Percentiles rank a stretch among this genome's conserved stretches.
These are phyloP conservation scores for Pseudochaenichthys georgianus DNA, from an alignment of 2,797 vertebrate species.

Conservation along the genomic window DNA sequence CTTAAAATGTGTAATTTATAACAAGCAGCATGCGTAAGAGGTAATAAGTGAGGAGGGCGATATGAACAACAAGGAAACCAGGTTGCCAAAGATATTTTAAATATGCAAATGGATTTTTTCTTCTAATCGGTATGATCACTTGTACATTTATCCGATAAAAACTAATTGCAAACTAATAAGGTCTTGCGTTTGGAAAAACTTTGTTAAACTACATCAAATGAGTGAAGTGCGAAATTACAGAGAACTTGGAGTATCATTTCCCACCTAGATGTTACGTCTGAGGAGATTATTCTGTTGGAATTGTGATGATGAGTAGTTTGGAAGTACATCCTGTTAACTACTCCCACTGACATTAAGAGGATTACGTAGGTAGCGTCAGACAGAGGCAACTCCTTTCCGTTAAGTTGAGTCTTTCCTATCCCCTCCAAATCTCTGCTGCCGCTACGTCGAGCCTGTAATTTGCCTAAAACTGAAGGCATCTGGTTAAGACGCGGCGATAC, in stretches of 20 bases:
- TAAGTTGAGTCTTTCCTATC: constrained; percentile 80
- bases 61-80: constrained; percentile 38
- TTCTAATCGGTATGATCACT: not conserved
- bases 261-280: constrained; percentile 78
- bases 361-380: constrained; percentile 85
- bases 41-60: constrained; percentile 22
- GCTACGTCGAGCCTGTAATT: constrained; percentile 79
- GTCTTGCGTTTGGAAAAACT: constrained; percentile 52
- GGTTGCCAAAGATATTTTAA: constrained; percentile 38
- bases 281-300: constrained; percentile 82
- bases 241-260: constrained; percentile 65
- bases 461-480: constrained; percentile 83
- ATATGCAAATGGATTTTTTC: constrained; percentile 36
- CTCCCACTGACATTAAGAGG: constrained; percentile 87
- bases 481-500: constrained; percentile 64
- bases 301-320: constrained; percentile 84
- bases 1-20: constrained; percentile 50
- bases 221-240: constrained; percentile 56
- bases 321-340: constrained; percentile 86
- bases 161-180: constrained; percentile 7
- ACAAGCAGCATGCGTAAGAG: constrained; percentile 39
- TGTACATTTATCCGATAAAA: constrained; percentile 5
- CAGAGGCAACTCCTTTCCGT: constrained; percentile 84
- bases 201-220: constrained; percentile 61
- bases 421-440: constrained; percentile 80